Evolutionary conservation across 1,140 invertebrate species (phyloP).

Genomic region (Bactericera cockerelli): DNA sequence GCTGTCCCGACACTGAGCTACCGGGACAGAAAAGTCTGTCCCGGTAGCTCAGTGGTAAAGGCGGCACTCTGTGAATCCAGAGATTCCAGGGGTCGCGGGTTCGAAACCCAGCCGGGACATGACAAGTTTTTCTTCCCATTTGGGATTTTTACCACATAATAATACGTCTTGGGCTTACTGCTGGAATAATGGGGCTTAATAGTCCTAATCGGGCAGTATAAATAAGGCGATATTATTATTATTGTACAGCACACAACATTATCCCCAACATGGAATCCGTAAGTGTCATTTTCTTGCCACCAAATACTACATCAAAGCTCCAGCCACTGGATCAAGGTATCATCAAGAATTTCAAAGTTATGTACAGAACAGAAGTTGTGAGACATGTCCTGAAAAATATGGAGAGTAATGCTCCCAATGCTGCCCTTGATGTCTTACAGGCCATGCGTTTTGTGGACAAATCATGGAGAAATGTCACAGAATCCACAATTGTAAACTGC

Average conservation of each 20-base stretch:
- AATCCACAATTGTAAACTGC: background rate
- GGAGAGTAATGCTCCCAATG: background rate
- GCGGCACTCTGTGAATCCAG: no score
- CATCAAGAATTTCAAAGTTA: constrained; percentile 28
- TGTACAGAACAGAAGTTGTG: constrained; percentile 12
- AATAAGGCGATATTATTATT: no score
- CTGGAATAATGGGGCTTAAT: no score
- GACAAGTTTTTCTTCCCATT: no score
- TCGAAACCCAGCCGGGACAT: no score
- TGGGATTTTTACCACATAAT: no score
- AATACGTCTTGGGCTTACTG: no score
- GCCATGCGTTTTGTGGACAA: background rate
- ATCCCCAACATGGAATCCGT: constrained; percentile 25
- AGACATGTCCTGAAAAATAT: background rate
- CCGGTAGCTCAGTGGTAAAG: no score
- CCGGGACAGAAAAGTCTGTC: no score
- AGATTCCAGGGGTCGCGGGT: no score
- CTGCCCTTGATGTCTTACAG: background rate
- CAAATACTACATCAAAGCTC: constrained; percentile 32
- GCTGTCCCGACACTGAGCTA: no score
- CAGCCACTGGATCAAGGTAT: constrained; percentile 35
- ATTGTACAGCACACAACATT: constrained; percentile 29
- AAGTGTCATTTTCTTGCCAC: constrained; percentile 30
- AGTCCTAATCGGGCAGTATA: no score
- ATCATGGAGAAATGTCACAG: constrained; percentile 7